phyloP scores from a whole-genome alignment of 2,113 vertebrate species.

The Rallus limicola region DNA sequence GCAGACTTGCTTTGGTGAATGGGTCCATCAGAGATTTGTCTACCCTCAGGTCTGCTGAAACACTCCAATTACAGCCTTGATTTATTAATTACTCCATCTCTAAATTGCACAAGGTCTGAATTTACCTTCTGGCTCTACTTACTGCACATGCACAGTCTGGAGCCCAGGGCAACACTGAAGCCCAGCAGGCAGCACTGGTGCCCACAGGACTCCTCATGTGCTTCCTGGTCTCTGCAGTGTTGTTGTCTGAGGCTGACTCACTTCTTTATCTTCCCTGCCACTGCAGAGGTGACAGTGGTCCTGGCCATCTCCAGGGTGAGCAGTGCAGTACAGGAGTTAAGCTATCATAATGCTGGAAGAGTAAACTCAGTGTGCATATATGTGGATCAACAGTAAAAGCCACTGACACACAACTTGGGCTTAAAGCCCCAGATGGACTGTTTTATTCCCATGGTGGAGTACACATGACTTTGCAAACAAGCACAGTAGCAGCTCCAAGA shows the following conservation, averaged over 20 bases:
- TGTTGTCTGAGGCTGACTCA: background rate
- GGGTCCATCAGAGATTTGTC: background rate
- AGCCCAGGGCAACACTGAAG: background rate
- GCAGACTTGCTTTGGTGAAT: background rate
- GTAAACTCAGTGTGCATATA: background rate
- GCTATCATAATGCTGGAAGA: background rate
- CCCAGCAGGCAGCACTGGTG: background rate
- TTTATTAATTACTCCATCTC: background rate
- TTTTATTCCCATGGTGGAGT: background rate
- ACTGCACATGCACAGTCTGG: background rate
- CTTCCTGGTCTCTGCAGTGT: background rate
- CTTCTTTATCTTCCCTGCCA: background rate
- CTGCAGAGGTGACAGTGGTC: background rate
- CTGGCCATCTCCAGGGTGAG: background rate
- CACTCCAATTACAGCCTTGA: background rate
- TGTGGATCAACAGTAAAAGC: background rate
- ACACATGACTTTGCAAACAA: background rate
- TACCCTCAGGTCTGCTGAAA: background rate
- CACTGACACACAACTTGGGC: background rate
- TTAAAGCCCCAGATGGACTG: background rate
- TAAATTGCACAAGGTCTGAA: background rate
- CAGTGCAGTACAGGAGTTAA: background rate
- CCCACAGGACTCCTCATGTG: accelerated
- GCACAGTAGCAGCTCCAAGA: background rate
- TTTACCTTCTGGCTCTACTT: background rate